These are phyloP conservation scores for Phalloptychus januarius DNA, from an alignment of 2,797 vertebrate genomes.

Conservation along the genomic window DNA sequence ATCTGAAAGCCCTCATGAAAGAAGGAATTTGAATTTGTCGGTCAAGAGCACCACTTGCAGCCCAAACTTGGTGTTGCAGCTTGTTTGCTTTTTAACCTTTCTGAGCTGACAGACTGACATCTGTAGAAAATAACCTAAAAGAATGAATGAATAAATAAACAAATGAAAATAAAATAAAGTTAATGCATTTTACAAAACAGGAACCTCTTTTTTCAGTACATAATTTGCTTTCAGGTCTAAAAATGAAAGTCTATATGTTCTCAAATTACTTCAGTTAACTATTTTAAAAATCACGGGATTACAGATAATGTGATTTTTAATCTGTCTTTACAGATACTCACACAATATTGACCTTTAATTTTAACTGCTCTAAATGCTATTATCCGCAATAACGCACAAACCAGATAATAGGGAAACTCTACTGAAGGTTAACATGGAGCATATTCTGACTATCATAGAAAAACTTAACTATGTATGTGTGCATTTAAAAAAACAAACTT, in stretches of 20 bases:
- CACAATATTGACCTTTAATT: neutral
- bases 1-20: neutral
- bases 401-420: neutral
- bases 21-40: neutral
- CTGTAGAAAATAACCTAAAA: no score
- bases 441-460: neutral
- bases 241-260: neutral
- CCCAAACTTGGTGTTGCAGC: constrained; percentile 5
- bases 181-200: neutral
- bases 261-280: neutral
- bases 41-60: constrained; percentile 36
- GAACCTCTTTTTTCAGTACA: neutral
- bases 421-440: neutral
- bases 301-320: neutral
- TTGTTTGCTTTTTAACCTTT: neutral
- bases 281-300: no score
- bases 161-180: neutral
- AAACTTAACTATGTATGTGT: neutral
- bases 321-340: neutral
- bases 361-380: neutral
- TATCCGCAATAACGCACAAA: neutral
- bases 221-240: neutral
- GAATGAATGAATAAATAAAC: no score
- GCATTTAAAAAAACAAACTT: neutral
- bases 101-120: neutral